These are phyloP conservation scores for Tonatia bakeri DNA, from an alignment of 2,113 vertebrate genomes.

Conservation along the genomic window DNA sequence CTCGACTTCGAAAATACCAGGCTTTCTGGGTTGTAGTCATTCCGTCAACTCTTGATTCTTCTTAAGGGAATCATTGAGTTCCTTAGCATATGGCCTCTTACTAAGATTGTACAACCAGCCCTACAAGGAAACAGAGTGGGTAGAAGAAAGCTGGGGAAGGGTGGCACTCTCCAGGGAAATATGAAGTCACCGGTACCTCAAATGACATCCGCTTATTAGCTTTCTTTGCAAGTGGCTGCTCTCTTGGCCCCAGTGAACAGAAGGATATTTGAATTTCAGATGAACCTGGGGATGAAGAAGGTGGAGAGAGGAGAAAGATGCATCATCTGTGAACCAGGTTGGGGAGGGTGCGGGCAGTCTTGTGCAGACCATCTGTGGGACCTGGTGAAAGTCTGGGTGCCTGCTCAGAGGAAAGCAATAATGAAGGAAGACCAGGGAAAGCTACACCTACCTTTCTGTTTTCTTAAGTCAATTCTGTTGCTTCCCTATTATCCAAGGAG, in stretches of 20 bases:
- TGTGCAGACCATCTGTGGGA: neutral
- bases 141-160: neutral
- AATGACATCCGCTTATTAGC: neutral
- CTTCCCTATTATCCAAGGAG: neutral
- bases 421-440: neutral
- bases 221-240: neutral
- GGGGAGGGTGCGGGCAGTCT: neutral
- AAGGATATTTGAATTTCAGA: neutral
- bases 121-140: neutral
- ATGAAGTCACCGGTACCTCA: neutral
- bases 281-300: neutral
- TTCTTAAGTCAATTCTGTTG: neutral
- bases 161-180: neutral
- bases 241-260: neutral
- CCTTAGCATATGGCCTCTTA: neutral
- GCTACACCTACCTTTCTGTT: neutral
- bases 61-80: neutral
- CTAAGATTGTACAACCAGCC: neutral
- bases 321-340: neutral
- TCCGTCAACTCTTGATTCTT: neutral
- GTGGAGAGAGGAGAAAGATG: neutral
- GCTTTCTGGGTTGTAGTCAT: neutral
- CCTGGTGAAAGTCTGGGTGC: neutral
- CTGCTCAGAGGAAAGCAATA: neutral
- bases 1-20: neutral